Conservation (phyloP, 2,888 invertebrate genomes). For the Prosopocoilus inquinatus region DNA sequence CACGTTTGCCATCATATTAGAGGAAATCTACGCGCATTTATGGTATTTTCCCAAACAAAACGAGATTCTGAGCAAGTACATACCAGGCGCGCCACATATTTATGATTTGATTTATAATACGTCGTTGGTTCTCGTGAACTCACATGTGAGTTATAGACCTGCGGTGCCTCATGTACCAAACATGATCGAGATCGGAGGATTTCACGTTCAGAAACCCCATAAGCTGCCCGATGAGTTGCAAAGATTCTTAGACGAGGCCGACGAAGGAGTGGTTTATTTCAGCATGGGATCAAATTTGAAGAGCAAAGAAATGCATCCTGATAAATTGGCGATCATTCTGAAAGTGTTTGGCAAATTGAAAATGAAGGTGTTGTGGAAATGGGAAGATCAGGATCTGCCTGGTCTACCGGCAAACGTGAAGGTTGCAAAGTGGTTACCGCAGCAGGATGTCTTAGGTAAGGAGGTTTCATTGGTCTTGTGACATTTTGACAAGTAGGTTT, state of each 20-base stretch:
- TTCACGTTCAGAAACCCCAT: conserved; percentile 20
- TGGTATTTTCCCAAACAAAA: conserved; percentile 21
- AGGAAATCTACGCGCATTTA: conserved; percentile 7
- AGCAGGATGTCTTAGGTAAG: conserved; percentile 38
- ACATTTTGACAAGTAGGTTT: background rate
- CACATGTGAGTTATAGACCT: conserved; percentile 21
- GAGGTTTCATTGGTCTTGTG: no score
- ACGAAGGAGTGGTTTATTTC: conserved; percentile 43
- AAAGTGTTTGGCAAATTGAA: conserved; percentile 40
- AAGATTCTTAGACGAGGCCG: conserved; percentile 37
- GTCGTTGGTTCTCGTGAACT: conserved; percentile 27
- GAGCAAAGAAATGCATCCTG: conserved; percentile 33
- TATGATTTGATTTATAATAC: conserved; percentile 24
- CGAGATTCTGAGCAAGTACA: conserved; percentile 21
- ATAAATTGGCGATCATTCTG: conserved; percentile 33
- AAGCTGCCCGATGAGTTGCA: conserved; percentile 33
- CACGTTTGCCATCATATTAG: conserved; percentile 1
- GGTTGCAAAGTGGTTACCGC: conserved; percentile 49
- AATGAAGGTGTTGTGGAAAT: conserved; percentile 46
- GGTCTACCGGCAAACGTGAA: conserved; percentile 47
- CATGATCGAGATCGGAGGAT: conserved; percentile 30
- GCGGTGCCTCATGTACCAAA: conserved; percentile 26
- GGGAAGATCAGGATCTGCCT: conserved; percentile 36
- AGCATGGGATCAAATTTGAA: conserved; percentile 44
- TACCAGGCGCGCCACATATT: conserved; percentile 22